Evolutionary conservation across 2,113 vertebrate species (phyloP), one percentile per base, ranked within the genome.

Genomic region (Crotalus viridis): DNA sequence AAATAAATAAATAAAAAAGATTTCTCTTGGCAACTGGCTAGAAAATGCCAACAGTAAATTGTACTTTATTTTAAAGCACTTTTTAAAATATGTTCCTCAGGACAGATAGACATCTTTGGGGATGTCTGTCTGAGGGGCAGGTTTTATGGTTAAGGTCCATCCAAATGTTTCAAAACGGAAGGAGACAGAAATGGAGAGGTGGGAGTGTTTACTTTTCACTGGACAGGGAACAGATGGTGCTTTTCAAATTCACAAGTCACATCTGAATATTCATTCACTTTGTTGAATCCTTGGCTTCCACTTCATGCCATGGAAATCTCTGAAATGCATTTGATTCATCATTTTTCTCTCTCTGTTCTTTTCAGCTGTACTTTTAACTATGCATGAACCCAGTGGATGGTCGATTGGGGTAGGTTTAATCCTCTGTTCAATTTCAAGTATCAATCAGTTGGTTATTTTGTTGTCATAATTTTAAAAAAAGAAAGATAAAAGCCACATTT

Each of bases 31-130:
- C 15, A 90, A 22, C 89, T 94, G 24, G 85, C 22, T 89, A 54
- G 92, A 91, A 95, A 95, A 87, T 0, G 81, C 5, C 24, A 1
- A 5, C 94, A 95, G 26, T 13, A 90, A 94, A 94, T 95, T 94
- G 33, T 28, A 0, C 90, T 94, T 92, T 89, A 52, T 87, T 33
- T 93, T 94, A 64, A 43, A 43, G 43, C 43, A 43, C 43, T 43
- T 43, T 43, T 43, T 43, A 0, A 43, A 43, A 43, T 3, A 28
- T 3, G 94, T 95, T 95, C 59, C 92, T 96, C 10, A 46, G 39
- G 81, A 4, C 55, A 95, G 93, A 85, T 7, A 93, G 0, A 43
- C 9, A 7, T 86, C 2, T 48, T 0, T 13, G 46, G 4, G 21
- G 0, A 4, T 12, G 48, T 15, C 22, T 51, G 85, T 87, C 10